Evolutionary conservation across 2,113 vertebrate species (phyloP).

Genomic region (Heptranchias perlo): DNA sequence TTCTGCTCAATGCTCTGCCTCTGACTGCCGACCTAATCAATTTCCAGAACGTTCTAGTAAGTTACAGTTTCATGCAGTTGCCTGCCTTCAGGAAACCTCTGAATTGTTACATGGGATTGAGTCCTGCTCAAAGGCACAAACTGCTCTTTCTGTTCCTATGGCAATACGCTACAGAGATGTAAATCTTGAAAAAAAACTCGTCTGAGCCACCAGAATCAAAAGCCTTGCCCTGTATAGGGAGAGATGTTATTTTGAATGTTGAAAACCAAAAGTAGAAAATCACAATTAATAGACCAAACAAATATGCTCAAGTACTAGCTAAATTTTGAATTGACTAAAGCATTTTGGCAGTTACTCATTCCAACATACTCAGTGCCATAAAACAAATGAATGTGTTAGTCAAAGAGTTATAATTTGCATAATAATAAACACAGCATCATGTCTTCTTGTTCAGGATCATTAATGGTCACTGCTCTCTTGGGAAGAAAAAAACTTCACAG

Average conservation of each 20-base stretch:
- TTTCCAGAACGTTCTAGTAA: not conserved
- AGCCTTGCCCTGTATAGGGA: not conserved
- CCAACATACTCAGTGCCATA: too few species aligned
- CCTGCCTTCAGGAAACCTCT: not conserved
- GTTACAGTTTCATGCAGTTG: not conserved
- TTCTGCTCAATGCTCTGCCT: not conserved
- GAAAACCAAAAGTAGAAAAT: not conserved
- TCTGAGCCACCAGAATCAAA: not conserved
- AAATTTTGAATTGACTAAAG: not conserved
- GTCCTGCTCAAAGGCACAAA: not conserved
- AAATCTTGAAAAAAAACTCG: not conserved
- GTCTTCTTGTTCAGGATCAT: not conserved
- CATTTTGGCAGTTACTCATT: not conserved
- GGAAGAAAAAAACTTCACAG: not conserved
- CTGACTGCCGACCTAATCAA: slow-evolving; percentile 22
- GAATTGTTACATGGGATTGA: not conserved
- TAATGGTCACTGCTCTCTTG: not conserved
- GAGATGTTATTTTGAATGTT: not conserved
- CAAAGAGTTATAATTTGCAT: not conserved
- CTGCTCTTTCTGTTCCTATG: slow-evolving; percentile 25
- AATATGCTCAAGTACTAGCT: not conserved
- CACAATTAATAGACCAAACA: not conserved
- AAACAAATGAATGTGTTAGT: not conserved
- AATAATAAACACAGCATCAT: not conserved
- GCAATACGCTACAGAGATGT: not conserved